Base-by-base conservation (phyloP, 1,140 invertebrate genomes). In the Drosophila auraria region DNA sequence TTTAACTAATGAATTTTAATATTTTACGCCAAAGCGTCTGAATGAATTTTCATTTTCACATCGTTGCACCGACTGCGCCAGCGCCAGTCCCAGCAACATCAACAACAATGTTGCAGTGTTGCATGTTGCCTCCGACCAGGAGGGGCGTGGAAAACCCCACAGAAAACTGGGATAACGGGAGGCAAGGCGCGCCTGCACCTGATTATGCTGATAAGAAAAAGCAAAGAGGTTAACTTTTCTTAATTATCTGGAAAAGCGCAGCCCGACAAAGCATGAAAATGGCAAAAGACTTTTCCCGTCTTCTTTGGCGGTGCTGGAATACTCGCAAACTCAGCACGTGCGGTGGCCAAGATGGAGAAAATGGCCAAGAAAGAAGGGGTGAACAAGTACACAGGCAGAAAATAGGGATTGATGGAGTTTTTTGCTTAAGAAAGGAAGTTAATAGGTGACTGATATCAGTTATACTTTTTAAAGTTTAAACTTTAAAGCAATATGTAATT, bases 1-100 rank as follows among this genome's bases (percentile, higher is more conserved):
- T 91, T 91, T 91, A 91, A 91, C 87, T 91, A 92, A 87, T 90
- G 90, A 92, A 92, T 92, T 92, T 92, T 83, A 92, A 92, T 92
- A 92, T 91, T 92, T 92, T 90, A 83, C 86, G 84, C 82, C 86
- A 79, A 82, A 82, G 77, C 78, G 82, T 91, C 84, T 80, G 78
- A 91, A 91, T 81, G 84, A 92, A 92, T 87, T 92, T 92, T 83
- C 90, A 91, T 91, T 91, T 86, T 92, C 76, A 90, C 86, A 91
- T 89, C 76, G 93, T 92, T 94, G 94, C 93, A 84, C 84, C 78
- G 83, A 75, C 77, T 65, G 49, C 59, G 62, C 50, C 76, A 63
- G 33, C 80, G 62, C 50, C 76, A 63, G 33, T 75, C 7, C 30
- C 30, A 66, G 70, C 77, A 73, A 65, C 61, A 78, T 69, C 82